Evolutionary conservation across 2,888 invertebrate species (phyloP).

Genomic region (Saturnia pavonia): DNA sequence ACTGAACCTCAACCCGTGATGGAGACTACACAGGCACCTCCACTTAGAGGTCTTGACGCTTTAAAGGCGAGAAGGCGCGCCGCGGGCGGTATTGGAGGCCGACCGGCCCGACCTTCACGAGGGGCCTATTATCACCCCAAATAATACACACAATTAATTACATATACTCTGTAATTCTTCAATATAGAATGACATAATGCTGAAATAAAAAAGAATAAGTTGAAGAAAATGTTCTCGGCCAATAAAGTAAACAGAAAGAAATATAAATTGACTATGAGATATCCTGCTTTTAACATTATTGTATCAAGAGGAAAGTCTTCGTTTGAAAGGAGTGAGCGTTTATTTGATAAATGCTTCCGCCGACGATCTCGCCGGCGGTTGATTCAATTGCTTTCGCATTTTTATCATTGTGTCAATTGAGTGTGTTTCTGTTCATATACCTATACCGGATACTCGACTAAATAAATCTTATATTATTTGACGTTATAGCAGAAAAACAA

Average conservation of each 20-base stretch:
- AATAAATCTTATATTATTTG: background rate
- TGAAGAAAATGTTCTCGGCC: background rate
- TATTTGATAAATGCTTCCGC: constrained; percentile 11
- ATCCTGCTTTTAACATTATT: constrained; percentile 2
- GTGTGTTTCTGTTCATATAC: background rate
- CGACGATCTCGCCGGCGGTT: constrained; percentile 1
- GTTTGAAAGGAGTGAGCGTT: constrained; percentile 1
- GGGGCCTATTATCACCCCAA: constrained; percentile 48
- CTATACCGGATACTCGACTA: background rate
- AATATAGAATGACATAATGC: constrained; percentile 37
- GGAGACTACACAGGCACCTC: constrained; percentile 79
- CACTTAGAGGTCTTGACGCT: constrained; percentile 84
- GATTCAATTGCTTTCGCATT: constrained; percentile 9
- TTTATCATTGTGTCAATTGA: constrained; percentile 14
- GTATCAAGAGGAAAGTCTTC: background rate
- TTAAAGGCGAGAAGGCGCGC: constrained; percentile 87
- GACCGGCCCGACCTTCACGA: constrained; percentile 61
- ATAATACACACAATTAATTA: constrained; percentile 35
- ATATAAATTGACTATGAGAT: constrained; percentile 23
- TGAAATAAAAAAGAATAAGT: constrained; percentile 25
- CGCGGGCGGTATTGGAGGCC: constrained; percentile 65
- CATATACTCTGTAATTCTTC: constrained; percentile 14
- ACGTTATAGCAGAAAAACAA: background rate
- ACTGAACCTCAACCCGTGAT: constrained; percentile 57
- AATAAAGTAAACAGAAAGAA: background rate